Percentiles rank a stretch among this genome's conserved stretches.
phyloP scores from a whole-genome alignment of 2,888 invertebrate species.

The Arge pagana region DNA sequence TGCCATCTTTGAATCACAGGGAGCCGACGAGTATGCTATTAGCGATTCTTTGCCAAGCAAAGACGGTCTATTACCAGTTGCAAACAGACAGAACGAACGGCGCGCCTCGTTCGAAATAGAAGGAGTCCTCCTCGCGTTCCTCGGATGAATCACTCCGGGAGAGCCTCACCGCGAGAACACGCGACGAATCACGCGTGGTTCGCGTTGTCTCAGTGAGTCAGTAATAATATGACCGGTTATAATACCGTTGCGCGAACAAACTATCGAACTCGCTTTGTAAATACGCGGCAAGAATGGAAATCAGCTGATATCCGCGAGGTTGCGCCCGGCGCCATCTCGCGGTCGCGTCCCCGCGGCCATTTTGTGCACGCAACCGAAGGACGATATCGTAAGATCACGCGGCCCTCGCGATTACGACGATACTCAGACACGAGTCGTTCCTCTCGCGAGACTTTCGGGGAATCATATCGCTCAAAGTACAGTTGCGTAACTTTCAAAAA shows the following conservation, averaged over 20 bases:
- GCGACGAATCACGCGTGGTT: background rate
- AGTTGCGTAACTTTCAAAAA: conserved; percentile 44
- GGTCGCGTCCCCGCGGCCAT: conserved; percentile 11
- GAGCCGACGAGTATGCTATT: conserved; percentile 12
- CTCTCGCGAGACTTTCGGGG: conserved; percentile 35
- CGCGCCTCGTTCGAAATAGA: conserved; percentile 47
- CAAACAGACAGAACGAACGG: conserved; percentile 51
- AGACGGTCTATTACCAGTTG: conserved; percentile 47
- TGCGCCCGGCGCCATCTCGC: conserved; percentile 5
- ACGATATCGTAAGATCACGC: conserved; percentile 3
- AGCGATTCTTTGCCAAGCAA: conserved; percentile 25
- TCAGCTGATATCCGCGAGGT: conserved; percentile 2
- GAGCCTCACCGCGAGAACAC: conserved; percentile 28
- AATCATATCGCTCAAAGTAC: conserved; percentile 51
- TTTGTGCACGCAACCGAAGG: background rate
- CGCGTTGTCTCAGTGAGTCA: background rate
- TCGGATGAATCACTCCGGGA: conserved; percentile 40
- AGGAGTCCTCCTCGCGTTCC: conserved; percentile 46
- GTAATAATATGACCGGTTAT: too few species aligned
- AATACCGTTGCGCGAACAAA: too few species aligned
- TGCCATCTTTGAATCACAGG: background rate
- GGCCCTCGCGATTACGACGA: background rate
- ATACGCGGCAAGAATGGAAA: background rate
- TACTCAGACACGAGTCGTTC: background rate
- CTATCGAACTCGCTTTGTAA: too few species aligned